These are phyloP conservation scores for Yasuhikotakia modesta DNA, from an alignment of 2,797 vertebrate genomes.

Conservation along the genomic window DNA sequence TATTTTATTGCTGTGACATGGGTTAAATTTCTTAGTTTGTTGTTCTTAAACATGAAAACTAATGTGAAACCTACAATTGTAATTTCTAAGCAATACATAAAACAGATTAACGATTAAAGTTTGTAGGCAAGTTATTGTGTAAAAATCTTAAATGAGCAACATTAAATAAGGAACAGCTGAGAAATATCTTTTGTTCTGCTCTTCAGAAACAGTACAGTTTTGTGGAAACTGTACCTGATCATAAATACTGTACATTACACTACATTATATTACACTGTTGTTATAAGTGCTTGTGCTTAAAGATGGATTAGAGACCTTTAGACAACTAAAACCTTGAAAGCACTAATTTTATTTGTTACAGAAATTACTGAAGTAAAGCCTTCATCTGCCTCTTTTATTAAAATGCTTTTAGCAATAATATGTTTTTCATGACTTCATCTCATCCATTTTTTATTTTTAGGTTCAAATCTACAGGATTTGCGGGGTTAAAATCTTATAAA, in stretches of 20 bases:
- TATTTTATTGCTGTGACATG: background rate
- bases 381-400: background rate
- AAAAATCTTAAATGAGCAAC: too few species aligned
- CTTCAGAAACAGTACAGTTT: background rate
- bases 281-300: background rate
- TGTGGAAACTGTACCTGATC: background rate
- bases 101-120: too few species aligned
- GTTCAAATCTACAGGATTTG: too few species aligned
- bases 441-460: background rate
- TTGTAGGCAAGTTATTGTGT: too few species aligned
- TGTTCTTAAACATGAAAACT: background rate
- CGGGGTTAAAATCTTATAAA: background rate
- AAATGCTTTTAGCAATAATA: background rate
- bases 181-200: too few species aligned
- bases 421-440: background rate
- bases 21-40: too few species aligned
- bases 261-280: too few species aligned
- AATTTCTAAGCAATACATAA: too few species aligned
- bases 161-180: too few species aligned
- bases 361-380: background rate
- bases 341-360: background rate
- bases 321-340: slow-evolving; percentile 1
- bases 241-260: background rate
- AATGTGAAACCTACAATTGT: too few species aligned
- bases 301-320: slow-evolving; percentile 21